Evolutionary conservation across 2,888 invertebrate genomes (phyloP), one percentile per base, ranked within the genome.

Genomic region (Chorisops tibialis): DNA sequence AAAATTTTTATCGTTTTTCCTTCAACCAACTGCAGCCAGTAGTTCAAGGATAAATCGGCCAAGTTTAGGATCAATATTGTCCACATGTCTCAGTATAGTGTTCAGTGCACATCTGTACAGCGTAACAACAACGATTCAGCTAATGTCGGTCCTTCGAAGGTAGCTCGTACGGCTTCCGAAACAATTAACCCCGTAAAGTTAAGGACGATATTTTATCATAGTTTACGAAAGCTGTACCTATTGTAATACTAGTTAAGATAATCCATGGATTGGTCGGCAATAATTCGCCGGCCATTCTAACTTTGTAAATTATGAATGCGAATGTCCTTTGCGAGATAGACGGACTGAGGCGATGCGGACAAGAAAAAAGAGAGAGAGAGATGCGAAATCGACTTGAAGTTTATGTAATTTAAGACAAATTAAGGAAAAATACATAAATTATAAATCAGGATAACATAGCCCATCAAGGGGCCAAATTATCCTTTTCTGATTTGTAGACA

Each of bases 1-100:
- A 68, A 75, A 76, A 75, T 70, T 78, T 73, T 76, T 78, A 76
- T 75, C 76, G 74, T 71, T 76, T 77, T 73, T 76, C 74, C 70
- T 76, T 72, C 75, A 75, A 74, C 71, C 72, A 70, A 75, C 75
- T 70, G 77, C 77, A 78, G 77, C 78, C 72, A 71, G 70, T 68
- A 68, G 65, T 69, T 51, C 66, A 68, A 66, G 68, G 67, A 49
- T 63, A 67, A 56, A 63, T 67, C 50, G 66, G 64, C 51, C 47
- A 30, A 50, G 58, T 50, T 21, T 54, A 21, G 41, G 62, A 47
- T 51, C 61, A 19, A 11, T 64, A 38, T 21, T 59, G 21, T 18
- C 22, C 9, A 11, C 37, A 1, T 48, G n/a, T 7, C 14, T 45
- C 38, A 43, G n/a, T n/a, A 21, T 30, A 47, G 9, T 38, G 5